phyloP scores from a whole-genome alignment of 2,113 vertebrate genomes.

The Pimephales promelas region DNA sequence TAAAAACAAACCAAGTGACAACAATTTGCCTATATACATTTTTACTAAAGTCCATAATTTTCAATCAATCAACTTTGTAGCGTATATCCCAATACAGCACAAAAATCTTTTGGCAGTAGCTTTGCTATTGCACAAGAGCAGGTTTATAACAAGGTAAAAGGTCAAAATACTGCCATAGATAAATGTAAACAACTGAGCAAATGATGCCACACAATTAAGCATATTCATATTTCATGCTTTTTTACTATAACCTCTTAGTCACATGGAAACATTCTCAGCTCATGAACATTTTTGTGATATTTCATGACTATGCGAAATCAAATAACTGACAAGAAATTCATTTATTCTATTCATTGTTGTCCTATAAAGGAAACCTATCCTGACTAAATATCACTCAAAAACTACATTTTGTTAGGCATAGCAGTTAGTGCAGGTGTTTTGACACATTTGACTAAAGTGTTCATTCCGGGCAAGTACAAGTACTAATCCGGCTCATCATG shows the following conservation, averaged over 20 bases:
- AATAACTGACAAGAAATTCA: neutral
- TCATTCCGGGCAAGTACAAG: neutral
- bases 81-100: neutral
- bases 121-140: neutral
- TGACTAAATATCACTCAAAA: neutral
- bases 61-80: neutral
- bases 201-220: neutral
- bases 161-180: neutral
- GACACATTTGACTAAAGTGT: neutral
- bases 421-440: neutral
- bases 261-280: neutral
- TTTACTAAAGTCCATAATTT: neutral
- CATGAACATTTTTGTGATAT: neutral
- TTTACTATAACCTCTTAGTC: neutral
- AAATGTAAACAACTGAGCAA: neutral
- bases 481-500: neutral
- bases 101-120: neutral
- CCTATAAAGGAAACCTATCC: neutral
- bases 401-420: neutral
- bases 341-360: neutral
- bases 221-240: neutral
- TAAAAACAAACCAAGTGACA: neutral
- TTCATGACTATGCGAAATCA: neutral
- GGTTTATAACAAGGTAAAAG: neutral
- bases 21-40: neutral